Conservation (phyloP, 2,888 invertebrate genomes). For the Diaphora mendica region DNA sequence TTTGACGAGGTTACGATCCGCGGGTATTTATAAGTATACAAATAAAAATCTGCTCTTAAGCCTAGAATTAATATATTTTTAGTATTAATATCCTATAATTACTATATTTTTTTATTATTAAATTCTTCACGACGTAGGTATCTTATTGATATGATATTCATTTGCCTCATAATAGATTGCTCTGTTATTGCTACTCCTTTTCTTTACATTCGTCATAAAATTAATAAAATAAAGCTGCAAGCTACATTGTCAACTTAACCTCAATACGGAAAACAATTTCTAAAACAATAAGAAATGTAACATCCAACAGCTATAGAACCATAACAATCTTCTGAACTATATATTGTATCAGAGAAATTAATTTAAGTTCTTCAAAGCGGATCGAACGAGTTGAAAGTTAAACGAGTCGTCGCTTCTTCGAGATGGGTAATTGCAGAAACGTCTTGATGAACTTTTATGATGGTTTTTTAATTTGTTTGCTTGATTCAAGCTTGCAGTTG, state of each 20-base stretch:
- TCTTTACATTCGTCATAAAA: too few species aligned
- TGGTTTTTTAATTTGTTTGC: constrained; percentile 39
- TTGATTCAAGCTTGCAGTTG: constrained; percentile 13
- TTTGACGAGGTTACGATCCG: too few species aligned
- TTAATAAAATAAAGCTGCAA: too few species aligned
- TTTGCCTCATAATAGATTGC: too few species aligned
- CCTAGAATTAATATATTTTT: too few species aligned
- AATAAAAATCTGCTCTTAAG: too few species aligned
- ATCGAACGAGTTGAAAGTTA: constrained; percentile 48
- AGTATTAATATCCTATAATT: too few species aligned
- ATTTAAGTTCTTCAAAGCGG: constrained; percentile 48
- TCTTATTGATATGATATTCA: too few species aligned
- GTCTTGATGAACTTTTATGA: constrained; percentile 47
- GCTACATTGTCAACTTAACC: background rate
- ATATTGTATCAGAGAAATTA: constrained; percentile 44
- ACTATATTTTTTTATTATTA: too few species aligned
- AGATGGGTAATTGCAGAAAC: constrained; percentile 44
- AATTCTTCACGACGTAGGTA: too few species aligned
- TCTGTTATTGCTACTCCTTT: too few species aligned
- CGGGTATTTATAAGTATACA: too few species aligned
- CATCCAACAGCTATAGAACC: constrained; percentile 5
- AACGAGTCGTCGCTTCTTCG: constrained; percentile 40
- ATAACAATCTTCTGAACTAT: constrained; percentile 19
- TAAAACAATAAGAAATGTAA: background rate
- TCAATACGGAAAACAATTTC: background rate